Evolutionary conservation across 2,888 invertebrate species (phyloP), one percentile per base, ranked within the genome.

Genomic region (Colletes collaris): DNA sequence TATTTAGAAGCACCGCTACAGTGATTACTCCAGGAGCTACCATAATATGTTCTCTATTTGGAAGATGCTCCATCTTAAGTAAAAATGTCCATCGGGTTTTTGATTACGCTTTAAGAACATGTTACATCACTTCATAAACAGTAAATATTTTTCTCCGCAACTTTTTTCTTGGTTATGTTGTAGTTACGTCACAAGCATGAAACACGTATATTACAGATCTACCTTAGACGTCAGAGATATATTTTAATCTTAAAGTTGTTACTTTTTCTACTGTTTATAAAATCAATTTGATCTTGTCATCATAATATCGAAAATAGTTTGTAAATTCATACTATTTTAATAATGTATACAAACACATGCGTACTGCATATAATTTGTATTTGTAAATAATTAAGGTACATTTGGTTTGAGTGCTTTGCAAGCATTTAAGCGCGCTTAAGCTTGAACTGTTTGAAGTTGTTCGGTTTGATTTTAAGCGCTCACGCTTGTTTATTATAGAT

Each of bases 1-100:
- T 89, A 88, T 90, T 90, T 91, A 91, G 90, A 83, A 84, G 76
- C 73, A 82, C 79, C 71, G 75, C 66, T 64, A 75, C 81, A 68
- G 76, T 58, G 63, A 74, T 82, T 79, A 68, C 50, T 79, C 63
- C 71, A 58, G 64, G 69, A 77, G 73, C 74, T 82, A 82, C 75
- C 76, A 85, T 82, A 82, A 82, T 84, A 79, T 76, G 64, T 79
- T 74, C 63, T 81, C 58, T 79, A 74, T 81, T 81, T 59, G 69
- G 66, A 52, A 62, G 67, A 50, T 72, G 52, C 75, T 59, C 75
- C 85, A 86, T 83, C 27, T 78, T 78, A 65, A 19, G 59, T 66
- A 37, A 19, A 75, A 60, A 46, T 52, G 56, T 60, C 52, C 66
- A 67, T 79, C 49, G 58, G 67, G 58, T 27, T 71, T 73, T 46